Conservation (phyloP, 1,140 invertebrate species). For the Hylyphantes graminicola region DNA sequence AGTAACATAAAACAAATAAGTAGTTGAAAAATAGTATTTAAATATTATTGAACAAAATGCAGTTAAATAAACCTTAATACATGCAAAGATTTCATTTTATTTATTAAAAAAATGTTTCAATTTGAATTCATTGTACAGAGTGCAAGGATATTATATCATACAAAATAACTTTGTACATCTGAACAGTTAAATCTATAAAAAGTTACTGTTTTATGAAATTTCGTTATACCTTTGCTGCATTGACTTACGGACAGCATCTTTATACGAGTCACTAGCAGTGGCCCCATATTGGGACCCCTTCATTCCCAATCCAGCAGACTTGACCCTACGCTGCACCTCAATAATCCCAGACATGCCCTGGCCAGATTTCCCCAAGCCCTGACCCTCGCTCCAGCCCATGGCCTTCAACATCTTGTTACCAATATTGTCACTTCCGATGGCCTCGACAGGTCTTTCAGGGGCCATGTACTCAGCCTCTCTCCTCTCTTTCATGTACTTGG, state of each 20-base stretch:
- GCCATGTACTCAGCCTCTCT: constrained; percentile 26
- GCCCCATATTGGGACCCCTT: constrained; percentile 79
- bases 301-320: constrained; percentile 80
- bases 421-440: constrained; percentile 88
- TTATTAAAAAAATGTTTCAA: too few relatives aligned
- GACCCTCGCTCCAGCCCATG: constrained; percentile 98
- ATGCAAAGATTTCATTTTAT: too few relatives aligned
- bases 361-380: constrained; percentile 80
- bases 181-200: neutral
- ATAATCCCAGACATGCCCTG: constrained; percentile 63
- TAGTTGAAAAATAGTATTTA: too few relatives aligned
- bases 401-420: constrained; percentile 95
- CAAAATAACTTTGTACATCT: too few relatives aligned
- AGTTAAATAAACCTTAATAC: too few relatives aligned
- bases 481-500: constrained; percentile 53
- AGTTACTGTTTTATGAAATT: constrained; percentile 43
- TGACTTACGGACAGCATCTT: constrained; percentile 91
- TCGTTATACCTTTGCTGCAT: constrained; percentile 74
- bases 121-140: too few relatives aligned
- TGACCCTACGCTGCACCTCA: constrained; percentile 73
- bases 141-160: too few relatives aligned
- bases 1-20: too few relatives aligned
- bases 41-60: too few relatives aligned
- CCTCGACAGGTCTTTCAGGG: constrained; percentile 75
- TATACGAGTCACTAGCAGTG: constrained; percentile 85